These are phyloP conservation scores for Rhabdophis nuchalis DNA, from an alignment of 2,797 vertebrate species.

Conservation along the genomic window DNA sequence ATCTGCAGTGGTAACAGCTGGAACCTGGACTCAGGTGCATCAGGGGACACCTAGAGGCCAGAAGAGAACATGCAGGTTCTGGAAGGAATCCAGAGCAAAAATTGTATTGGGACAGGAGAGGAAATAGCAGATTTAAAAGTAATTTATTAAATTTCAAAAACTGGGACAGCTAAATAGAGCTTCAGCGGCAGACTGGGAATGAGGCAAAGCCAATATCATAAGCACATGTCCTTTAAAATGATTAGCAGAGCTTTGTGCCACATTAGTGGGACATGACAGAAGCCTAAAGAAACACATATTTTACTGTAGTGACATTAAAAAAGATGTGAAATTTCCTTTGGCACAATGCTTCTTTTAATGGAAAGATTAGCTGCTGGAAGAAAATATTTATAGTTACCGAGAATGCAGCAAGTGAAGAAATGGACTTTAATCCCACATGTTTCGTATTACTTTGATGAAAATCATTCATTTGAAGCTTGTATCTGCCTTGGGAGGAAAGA, in stretches of 20 bases:
- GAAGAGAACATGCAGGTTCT: neutral
- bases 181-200: neutral
- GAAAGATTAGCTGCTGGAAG: neutral
- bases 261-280: neutral
- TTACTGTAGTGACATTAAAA: neutral
- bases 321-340: neutral
- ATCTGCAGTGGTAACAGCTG: neutral
- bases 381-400: neutral
- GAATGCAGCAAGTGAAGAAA: neutral
- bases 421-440: neutral
- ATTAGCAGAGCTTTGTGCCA: neutral
- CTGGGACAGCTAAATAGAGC: neutral
- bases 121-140: neutral
- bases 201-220: neutral
- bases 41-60: neutral
- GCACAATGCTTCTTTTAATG: neutral
- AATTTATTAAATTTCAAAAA: neutral
- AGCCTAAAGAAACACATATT: neutral
- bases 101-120: neutral
- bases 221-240: neutral
- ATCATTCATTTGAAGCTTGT: neutral
- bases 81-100: neutral
- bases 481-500: neutral
- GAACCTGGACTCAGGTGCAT: neutral
- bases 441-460: neutral